phyloP scores from a whole-genome alignment of 2,797 vertebrate genomes.

The Nannoperca australis region DNA sequence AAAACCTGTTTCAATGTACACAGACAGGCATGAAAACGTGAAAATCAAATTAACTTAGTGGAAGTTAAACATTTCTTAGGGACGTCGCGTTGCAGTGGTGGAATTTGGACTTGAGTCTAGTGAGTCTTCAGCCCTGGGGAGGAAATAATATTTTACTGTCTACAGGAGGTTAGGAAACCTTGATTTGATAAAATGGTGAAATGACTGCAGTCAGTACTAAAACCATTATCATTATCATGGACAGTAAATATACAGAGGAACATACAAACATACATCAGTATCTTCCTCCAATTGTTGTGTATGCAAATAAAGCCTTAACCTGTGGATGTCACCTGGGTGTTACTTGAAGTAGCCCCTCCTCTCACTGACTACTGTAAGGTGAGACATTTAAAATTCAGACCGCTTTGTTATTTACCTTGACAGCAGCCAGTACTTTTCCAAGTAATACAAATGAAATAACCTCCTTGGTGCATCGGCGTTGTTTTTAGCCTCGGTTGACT shows the following conservation, averaged over 20 bases:
- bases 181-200: neutral
- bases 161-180: neutral
- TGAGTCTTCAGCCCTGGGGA: neutral
- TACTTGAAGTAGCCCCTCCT: constrained; percentile 63
- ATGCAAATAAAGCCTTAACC: constrained; percentile 61
- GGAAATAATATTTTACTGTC: neutral
- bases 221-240: neutral
- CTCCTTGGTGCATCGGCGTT: neutral
- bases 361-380: constrained; percentile 55
- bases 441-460: constrained; percentile 54
- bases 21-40: neutral
- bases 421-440: constrained; percentile 36
- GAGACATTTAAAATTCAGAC: constrained; percentile 56
- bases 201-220: neutral
- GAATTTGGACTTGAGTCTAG: neutral
- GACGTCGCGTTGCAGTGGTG: neutral
- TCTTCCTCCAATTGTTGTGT: constrained; percentile 53
- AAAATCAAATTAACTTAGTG: neutral
- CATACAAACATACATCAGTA: constrained; percentile 12
- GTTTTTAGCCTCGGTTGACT: constrained; percentile 20
- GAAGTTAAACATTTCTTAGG: no score
- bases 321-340: constrained; percentile 56
- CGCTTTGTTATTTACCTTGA: constrained; percentile 65
- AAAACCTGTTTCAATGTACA: constrained; percentile 7
- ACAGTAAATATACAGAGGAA: neutral